These are phyloP conservation scores for Philhelius pedissequus DNA, from an alignment of 2,888 invertebrate genomes.

Conservation along the genomic window DNA sequence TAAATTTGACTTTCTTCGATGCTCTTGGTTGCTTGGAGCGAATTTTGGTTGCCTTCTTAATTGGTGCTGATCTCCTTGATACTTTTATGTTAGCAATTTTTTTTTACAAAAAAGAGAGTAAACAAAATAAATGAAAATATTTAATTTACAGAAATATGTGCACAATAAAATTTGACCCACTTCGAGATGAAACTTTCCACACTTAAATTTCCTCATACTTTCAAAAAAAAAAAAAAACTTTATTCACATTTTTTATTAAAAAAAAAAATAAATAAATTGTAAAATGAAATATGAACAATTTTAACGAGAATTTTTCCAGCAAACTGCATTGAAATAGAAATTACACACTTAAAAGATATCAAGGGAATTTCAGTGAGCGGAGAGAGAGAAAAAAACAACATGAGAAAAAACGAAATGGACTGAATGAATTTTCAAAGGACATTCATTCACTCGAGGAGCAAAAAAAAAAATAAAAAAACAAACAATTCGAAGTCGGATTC, in stretches of 20 bases:
- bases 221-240: neutral
- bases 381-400: neutral
- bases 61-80: conserved; percentile 82
- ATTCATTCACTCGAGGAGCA: neutral
- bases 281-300: neutral
- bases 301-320: conserved; percentile 41
- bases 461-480: neutral
- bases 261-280: neutral
- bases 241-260: neutral
- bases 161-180: conserved; percentile 16
- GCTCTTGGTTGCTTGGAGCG: conserved; percentile 88
- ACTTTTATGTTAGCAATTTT: conserved; percentile 69
- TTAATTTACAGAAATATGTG: conserved; percentile 5
- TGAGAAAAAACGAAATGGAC: neutral
- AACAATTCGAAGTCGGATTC: conserved; percentile 2
- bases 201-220: neutral
- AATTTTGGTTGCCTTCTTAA: conserved; percentile 90
- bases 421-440: conserved; percentile 13
- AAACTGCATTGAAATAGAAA: conserved; percentile 39
- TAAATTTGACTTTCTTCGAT: conserved; percentile 91
- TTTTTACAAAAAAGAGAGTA: neutral
- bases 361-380: conserved; percentile 5
- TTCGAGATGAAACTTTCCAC: conserved; percentile 23
- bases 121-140: neutral
- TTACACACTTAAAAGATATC: conserved; percentile 2